Evolutionary conservation across 2,888 invertebrate species (phyloP), one percentile per base, ranked within the genome.

Genomic region (Dasypogon diadema): DNA sequence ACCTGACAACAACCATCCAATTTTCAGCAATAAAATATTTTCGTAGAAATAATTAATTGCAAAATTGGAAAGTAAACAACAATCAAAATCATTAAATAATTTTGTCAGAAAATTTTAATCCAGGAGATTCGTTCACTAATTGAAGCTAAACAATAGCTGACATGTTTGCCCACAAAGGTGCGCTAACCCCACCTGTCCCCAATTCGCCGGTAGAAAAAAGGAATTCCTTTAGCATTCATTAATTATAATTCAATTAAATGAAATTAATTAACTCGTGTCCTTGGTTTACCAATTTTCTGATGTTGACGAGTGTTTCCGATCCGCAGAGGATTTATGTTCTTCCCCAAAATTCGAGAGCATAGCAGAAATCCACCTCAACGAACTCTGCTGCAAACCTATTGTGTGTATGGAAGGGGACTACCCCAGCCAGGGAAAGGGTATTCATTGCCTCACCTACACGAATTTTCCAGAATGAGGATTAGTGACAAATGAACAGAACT

Each of bases 241-340:
- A 70, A 70, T 70, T 70, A 70, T 70, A 70, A 70, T 54, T 70
- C 70, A 70, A 70, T 70, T 70, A 70, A 70, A 70, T 24, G 70
- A 70, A 70, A 70, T 70, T 70, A 70, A 70, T 70, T 70, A 70
- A 70, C 70, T 70, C 70, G 54, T 70, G 70, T 70, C 70, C 70
- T 70, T 70, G 70, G 70, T 70, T 70, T 70, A 70, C 70, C 70
- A 70, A 70, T 70, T 70, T 70, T 70, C 70, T 70, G 70, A 70
- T 70, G 70, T 70, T 70, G 70, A 70, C 70, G 70, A 70, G 70
- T 70, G 70, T 70, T 70, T 70, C 54, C 70, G 70, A 70, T 70
- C 70, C 54, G 22, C 70, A 70, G 51, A 70, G 70, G 70, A 70
- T 70, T 70, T 70, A 70, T 70, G 70, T 54, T 70, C 51, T 70